Conservation (phyloP, 2,113 vertebrate genomes). For the Xyrauchen texanus region DNA sequence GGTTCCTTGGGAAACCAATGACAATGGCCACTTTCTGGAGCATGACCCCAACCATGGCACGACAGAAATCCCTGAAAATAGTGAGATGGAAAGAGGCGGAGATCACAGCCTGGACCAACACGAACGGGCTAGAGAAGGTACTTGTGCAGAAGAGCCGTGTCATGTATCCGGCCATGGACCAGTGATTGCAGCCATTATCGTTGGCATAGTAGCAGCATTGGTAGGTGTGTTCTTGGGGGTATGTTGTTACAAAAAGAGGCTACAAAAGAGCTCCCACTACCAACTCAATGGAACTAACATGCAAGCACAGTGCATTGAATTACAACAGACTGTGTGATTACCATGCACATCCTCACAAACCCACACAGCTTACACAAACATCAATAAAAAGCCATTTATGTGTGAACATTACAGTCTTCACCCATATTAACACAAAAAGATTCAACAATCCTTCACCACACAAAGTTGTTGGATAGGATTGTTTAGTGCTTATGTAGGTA, state of each 20-base stretch:
- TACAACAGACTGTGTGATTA: constrained; percentile 84
- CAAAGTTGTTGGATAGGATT: background rate
- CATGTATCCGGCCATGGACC: constrained; percentile 74
- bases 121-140: constrained; percentile 66
- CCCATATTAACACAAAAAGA: constrained; percentile 12
- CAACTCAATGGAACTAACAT: constrained; percentile 85
- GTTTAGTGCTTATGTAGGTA: background rate
- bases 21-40: constrained; percentile 51
- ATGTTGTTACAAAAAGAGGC: constrained; percentile 86
- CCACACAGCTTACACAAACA: constrained; percentile 23
- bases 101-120: constrained; percentile 74
- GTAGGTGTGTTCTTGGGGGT: constrained; percentile 72
- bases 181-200: constrained; percentile 80
- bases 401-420: constrained; percentile 27
- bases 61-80: constrained; percentile 36
- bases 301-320: constrained; percentile 90
- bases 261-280: constrained; percentile 90
- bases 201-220: constrained; percentile 79
- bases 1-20: constrained; percentile 61
- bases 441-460: background rate
- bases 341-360: background rate
- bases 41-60: constrained; percentile 43
- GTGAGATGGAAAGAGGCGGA: constrained; percentile 55
- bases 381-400: constrained; percentile 7
- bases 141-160: constrained; percentile 72